Base-by-base conservation (phyloP, 1,140 invertebrate species). In the Lordiphosa stackelbergi region DNA sequence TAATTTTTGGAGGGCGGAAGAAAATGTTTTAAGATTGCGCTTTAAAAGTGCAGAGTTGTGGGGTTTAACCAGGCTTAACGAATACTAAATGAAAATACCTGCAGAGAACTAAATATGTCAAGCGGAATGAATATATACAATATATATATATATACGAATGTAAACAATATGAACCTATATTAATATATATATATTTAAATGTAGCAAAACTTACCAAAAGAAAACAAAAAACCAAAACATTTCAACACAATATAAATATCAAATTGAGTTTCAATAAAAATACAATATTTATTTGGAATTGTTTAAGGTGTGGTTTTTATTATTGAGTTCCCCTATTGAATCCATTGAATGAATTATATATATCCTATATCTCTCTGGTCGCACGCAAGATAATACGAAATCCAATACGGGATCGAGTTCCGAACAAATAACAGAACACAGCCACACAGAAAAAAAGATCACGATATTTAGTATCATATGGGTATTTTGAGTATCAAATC, bases 221-320 rank as follows among this genome's bases (percentile, higher is more conserved):
- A 45, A 38, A 43, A 45, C 37, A 31, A n/a, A n/a, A 59, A 53
- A 60, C 40, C n/a, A 54, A 47, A 47, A 69, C 45, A 73, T 49
- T 28, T 28, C 58, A 56, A 46, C 73, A 65, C 53, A 72, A 54
- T 75, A 77, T 83, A 64, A 83, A 83, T 81, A 77, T 81, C 77
- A 69, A 79, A 69, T 77, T 83, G 77, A 83, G 78, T 83, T 81
- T 81, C 77, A 81, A 81, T 81, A 81, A 81, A 81, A 58, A 72
- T 65, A 66, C 78, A 71, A 81, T 78, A 83, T 83, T 83, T 72
- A 81, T 69, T 83, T 81, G 60, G 51, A 61, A 28, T 24, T 12
- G 9, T 4, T 22, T 22, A 16, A 16, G 2, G 22, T 16, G 16
- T 16, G 16, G 16, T 16, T 16, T 16, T 16, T n/a, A 16, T 16